phyloP scores from a whole-genome alignment of 2,113 vertebrate species.

The Varanus komodoensis region DNA sequence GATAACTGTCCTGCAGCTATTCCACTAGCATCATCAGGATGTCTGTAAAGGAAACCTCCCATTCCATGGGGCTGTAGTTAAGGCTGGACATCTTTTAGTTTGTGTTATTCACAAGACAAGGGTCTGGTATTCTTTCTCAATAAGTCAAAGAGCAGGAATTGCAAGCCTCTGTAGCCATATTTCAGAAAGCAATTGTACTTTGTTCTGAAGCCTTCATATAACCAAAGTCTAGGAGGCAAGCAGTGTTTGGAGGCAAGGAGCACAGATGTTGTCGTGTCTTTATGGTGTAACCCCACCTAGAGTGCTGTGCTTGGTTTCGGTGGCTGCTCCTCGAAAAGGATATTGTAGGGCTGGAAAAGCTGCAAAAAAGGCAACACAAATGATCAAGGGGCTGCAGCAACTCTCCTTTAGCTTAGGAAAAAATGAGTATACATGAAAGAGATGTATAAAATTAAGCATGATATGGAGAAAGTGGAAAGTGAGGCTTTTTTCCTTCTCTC shows the following conservation, averaged over 20 bases:
- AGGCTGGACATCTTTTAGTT: neutral
- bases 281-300: too few relatives aligned
- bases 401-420: too few relatives aligned
- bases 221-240: neutral
- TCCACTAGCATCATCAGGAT: neutral
- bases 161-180: neutral
- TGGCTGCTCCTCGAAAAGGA: too few relatives aligned
- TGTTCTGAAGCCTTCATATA: neutral
- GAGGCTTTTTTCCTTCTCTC: too few relatives aligned
- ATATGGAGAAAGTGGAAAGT: too few relatives aligned
- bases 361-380: too few relatives aligned
- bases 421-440: too few relatives aligned
- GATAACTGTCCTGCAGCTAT: neutral
- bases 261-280: too few relatives aligned
- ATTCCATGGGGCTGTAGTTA: neutral
- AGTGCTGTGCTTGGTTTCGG: too few relatives aligned
- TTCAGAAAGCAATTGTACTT: neutral
- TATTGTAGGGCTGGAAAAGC: too few relatives aligned
- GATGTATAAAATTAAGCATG: too few relatives aligned
- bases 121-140: neutral
- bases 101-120: neutral
- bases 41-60: neutral
- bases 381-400: too few relatives aligned
- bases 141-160: neutral
- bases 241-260: neutral